Evolutionary conservation across 2,113 vertebrate species (phyloP), one percentile per base, ranked within the genome.

Genomic region (Spea multiplicata): DNA sequence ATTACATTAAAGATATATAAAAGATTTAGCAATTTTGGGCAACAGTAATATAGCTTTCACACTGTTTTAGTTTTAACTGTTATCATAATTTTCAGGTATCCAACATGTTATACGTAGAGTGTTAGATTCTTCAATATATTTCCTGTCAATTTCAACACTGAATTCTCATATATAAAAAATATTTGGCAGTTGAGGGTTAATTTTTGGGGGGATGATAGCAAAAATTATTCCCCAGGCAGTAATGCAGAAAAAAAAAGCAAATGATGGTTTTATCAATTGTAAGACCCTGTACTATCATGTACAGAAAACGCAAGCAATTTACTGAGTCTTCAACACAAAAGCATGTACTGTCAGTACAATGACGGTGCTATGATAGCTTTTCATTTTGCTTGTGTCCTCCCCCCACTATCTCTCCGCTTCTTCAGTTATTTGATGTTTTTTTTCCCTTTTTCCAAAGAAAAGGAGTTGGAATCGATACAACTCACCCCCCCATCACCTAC

Each of bases 191-290:
- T 30, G 30, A 30, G 30, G 30, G 30, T 30, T 30, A 30, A 30
- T 30, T 30, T 30, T 30, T 30, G 30, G 30, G 30, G 30, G 30
- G 30, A 30, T 30, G 30, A 30, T 1, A 30, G 30, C 30, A 30
- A 30, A 30, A 30, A 30, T 30, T 1, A 30, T 30, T 30, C 30
- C 30, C 30, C 30, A 30, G 30, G 30, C 30, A 30, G 30, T 30
- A 30, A 73, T 67, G 45, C 62, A 66, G 50, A 57, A 57, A 16
- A 64, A 61, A 44, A 57, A 69, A 76, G 65, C 73, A 74, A 74
- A 73, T 80, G 65, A 80, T 65, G 68, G 53, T 73, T 71, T 71
- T 78, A 72, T 78, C 76, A 78, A 73, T 80, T 80, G 71, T 80
- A 64, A 68, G 44, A 8, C 64, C 53, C 71, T 61, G 52, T 80